Evolutionary conservation across 2,888 invertebrate species (phyloP).

Genomic region (Cataglyphis altisquamis): DNA sequence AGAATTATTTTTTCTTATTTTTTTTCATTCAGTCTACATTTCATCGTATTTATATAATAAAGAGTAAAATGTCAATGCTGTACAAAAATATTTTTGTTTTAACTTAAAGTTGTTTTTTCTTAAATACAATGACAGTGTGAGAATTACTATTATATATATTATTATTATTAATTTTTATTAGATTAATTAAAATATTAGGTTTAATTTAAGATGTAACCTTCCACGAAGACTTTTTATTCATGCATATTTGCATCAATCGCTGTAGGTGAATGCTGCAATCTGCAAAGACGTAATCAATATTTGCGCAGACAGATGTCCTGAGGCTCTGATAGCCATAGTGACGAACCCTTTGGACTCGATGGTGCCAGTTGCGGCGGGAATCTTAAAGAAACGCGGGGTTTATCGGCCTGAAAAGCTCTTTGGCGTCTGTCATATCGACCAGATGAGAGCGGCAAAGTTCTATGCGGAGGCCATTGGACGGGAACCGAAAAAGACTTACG

Average conservation of each 20-base stretch:
- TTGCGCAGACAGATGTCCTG: slow-evolving; percentile 49
- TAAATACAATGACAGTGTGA: not conserved
- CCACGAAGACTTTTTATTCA: not conserved
- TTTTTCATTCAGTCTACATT: too few relatives aligned
- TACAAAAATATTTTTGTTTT: not conserved
- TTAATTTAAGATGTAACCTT: not conserved
- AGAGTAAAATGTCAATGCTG: not conserved
- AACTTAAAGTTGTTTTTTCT: not conserved
- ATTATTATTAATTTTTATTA: not conserved
- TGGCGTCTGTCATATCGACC: slow-evolving; percentile 51
- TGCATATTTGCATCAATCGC: not conserved
- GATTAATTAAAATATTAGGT: not conserved
- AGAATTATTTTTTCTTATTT: too few relatives aligned
- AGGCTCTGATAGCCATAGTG: slow-evolving; percentile 59
- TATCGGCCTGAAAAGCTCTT: slow-evolving; percentile 32
- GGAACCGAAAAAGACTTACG: slow-evolving; percentile 32
- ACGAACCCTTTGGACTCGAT: slow-evolving; percentile 57
- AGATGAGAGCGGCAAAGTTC: slow-evolving; percentile 38
- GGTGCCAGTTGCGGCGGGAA: slow-evolving; percentile 55
- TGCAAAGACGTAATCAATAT: slow-evolving; percentile 44
- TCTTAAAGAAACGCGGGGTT: slow-evolving; percentile 39
- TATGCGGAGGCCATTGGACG: slow-evolving; percentile 20
- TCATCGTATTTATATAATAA: not conserved
- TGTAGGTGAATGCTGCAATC: slow-evolving; percentile 81
- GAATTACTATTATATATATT: not conserved